Evolutionary conservation across 2,797 vertebrate genomes (phyloP).

Genomic region (Catharus ustulatus): DNA sequence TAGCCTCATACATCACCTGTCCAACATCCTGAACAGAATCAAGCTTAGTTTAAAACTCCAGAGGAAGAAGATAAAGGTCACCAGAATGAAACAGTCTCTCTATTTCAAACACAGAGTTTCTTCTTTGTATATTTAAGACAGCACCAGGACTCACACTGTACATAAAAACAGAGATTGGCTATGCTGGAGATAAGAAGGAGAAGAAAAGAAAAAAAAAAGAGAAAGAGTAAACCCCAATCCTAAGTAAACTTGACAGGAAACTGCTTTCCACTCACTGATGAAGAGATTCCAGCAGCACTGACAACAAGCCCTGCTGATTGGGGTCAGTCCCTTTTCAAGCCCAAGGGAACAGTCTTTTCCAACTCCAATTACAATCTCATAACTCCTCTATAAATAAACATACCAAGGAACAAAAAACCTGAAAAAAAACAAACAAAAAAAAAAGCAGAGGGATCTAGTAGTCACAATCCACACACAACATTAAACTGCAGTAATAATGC

Average conservation of each 20-base stretch:
- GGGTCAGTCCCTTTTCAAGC: constrained; percentile 51
- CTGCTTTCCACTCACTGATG: constrained; percentile 29
- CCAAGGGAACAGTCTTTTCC: constrained; percentile 34
- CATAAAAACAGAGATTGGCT: neutral
- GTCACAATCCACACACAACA: neutral
- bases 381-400: constrained; percentile 51
- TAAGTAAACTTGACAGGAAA: constrained; percentile 60
- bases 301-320: constrained; percentile 51
- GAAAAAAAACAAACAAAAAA: neutral
- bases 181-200: neutral
- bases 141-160: neutral
- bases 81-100: neutral
- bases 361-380: constrained; percentile 39
- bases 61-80: neutral
- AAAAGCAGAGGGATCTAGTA: neutral
- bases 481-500: neutral
- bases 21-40: neutral
- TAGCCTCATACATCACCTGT: neutral
- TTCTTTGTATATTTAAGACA: neutral
- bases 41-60: neutral
- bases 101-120: neutral
- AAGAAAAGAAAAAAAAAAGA: neutral
- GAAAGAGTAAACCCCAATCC: neutral
- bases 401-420: neutral
- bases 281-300: constrained; percentile 24